Base-by-base conservation (phyloP, 2,113 vertebrate genomes). In the Monopterus albus region DNA sequence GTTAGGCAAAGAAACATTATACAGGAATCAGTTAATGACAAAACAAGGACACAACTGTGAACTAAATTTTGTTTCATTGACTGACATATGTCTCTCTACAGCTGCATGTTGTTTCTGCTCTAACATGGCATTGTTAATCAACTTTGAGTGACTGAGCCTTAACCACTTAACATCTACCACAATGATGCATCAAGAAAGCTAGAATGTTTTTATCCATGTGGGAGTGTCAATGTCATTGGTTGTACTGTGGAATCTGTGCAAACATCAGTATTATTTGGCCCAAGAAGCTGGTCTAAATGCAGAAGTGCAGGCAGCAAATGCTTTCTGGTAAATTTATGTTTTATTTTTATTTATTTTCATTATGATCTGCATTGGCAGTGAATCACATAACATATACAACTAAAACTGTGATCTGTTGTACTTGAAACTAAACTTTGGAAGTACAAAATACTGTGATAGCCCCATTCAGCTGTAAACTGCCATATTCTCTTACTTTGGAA, bases 1-100 rank as follows among this genome's bases (percentile, higher is more conserved):
- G 91, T 92, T 92, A 87, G 79, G 68, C 61, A 83, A 84, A 74
- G 53, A 81, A 73, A 75, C 25, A 69, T 72, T 25, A 61, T 59
- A 67, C 58, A 80, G 21, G 43, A 66, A 72, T 81, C 75, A 43
- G 49, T 74, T 71, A 71, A 49, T 71, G 72, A 80, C 33, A 52
- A 71, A 78, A 75, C 43, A 57, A 68, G 74, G 72, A 63, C 39
- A 62, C 55, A 68, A 45, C 52, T 65, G 45, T 67, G 36, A 75
- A 49, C 57, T 65, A 61, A 33, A 71, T 66, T 23, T 63, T 69
- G 55, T 53, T 78, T n/a, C 20, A 38, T 14, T 75, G 47, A 63
- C 40, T 75, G 47, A 63, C 40, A 23, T 10, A 46, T 18, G 47
- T 50, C 14, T 65, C 56, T 20, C 36, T 49, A 36, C 47, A 66